Conservation (phyloP, 2,113 vertebrate species). For the Urocynchramus pylzowi region DNA sequence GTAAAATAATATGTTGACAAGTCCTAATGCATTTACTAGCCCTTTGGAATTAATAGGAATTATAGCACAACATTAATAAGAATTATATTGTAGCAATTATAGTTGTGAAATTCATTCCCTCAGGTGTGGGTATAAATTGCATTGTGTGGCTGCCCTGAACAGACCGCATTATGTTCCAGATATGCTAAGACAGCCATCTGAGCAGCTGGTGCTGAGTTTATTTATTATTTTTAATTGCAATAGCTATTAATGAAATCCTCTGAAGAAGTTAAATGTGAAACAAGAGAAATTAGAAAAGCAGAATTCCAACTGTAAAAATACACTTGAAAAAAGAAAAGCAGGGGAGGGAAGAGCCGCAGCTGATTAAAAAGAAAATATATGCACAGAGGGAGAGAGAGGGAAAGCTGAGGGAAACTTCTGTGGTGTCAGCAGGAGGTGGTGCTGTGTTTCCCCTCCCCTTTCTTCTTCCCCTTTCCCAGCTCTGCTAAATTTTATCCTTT, state of each 20-base stretch:
- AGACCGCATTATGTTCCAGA: conserved; percentile 49
- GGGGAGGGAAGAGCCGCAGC: conserved; percentile 10
- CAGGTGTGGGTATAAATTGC: conserved; percentile 76
- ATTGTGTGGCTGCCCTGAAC: conserved; percentile 64
- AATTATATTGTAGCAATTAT: conserved; percentile 79
- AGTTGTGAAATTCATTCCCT: conserved; percentile 76
- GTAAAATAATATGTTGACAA: conserved; percentile 84
- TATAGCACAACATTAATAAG: conserved; percentile 80
- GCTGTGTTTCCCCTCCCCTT: conserved; percentile 52
- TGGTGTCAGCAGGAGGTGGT: conserved; percentile 48
- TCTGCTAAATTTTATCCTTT: conserved; percentile 41
- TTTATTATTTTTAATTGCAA: conserved; percentile 72
- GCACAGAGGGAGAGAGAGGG: not conserved
- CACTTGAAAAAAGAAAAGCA: not conserved
- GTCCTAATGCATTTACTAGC: conserved; percentile 83
- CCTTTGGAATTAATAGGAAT: conserved; percentile 81
- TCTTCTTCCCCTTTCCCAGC: conserved; percentile 10
- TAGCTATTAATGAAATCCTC: conserved; percentile 70
- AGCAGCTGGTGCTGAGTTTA: conserved; percentile 73
- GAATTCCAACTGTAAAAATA: conserved; percentile 43
- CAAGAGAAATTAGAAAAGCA: conserved; percentile 43
- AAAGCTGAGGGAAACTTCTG: conserved; percentile 30
- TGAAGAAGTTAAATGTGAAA: conserved; percentile 62
- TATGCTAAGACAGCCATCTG: conserved; percentile 61
- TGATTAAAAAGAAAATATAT: conserved; percentile 48